Base-by-base conservation (phyloP, 1,140 invertebrate species). In the Alviniconcha marisindica region DNA sequence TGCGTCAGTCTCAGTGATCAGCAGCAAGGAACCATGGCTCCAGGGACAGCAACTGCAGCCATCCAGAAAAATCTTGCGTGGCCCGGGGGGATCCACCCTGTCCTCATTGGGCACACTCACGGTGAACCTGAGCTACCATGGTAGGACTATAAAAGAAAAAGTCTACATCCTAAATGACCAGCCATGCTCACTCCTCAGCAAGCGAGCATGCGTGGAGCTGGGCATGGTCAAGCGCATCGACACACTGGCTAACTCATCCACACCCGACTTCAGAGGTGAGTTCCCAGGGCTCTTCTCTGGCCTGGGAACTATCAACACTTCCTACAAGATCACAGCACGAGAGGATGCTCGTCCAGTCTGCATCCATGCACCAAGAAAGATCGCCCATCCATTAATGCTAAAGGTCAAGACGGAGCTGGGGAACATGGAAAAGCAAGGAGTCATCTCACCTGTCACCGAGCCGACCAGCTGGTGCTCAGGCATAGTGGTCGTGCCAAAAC, bases 401-500 rank as follows among this genome's bases (percentile, higher is more conserved):
- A n/a, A n/a, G n/a, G n/a, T n/a, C n/a, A n/a, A n/a, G n/a, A n/a
- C n/a, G n/a, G 4, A 71, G 7, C 10, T 71, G 10, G 31, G 36
- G 66, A 33, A 7, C 66, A 71, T 71, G 66, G 7, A 36, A 24
- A 5, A 7, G 31, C 31, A 71, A 28, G 66, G 36, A 1, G 38
- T 74, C 36, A 74, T 74, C n/a, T 12, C 3, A 42, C 71, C 71
- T 18, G 40, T 74, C 21, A 24, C 31, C 24, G 2, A 40, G 10
- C 36, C 38, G 21, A 74, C 71, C 0, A 42, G 79, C 38, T 81
- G 82, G 60, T 69, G 74, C 38, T 40, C 38, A n/a, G 38, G 24
- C 48, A 81, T 42, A 14, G n/a, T 66, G 12, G 63, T 28, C 54
- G 79, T 44, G 51, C 40, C n/a, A 1, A 86, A 86, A 48, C 56